Percentiles rank a stretch among this genome's conserved stretches.
phyloP scores from a whole-genome alignment of 2,113 vertebrate species.

The Dolichotis patagonum region DNA sequence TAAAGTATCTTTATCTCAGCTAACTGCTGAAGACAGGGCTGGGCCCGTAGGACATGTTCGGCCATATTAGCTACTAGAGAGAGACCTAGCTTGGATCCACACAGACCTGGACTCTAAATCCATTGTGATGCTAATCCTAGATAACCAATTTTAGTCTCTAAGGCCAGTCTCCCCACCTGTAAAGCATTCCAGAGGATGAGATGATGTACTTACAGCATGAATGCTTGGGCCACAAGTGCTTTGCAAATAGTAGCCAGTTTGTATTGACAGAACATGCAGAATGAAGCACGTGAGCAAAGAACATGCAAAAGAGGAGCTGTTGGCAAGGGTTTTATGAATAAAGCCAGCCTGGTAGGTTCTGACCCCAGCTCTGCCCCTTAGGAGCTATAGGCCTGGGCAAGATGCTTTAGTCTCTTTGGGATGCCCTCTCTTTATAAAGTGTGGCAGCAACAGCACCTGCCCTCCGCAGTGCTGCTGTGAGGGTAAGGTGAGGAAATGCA shows the following conservation, averaged over 20 bases:
- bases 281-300: not conserved
- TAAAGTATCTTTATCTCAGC: not conserved
- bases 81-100: not conserved
- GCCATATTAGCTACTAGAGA: not conserved
- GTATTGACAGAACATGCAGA: not conserved
- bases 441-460: not conserved
- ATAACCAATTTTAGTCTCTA: not conserved
- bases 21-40: not conserved
- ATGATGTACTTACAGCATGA: fast-evolving
- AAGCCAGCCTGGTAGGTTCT: not conserved
- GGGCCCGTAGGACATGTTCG: not conserved
- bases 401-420: not conserved
- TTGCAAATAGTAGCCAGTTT: not conserved
- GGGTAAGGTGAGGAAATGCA: not conserved
- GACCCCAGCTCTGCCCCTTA: not conserved
- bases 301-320: no score
- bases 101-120: not conserved
- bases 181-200: not conserved
- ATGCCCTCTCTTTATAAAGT: not conserved
- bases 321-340: not conserved
- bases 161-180: not conserved
- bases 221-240: not conserved
- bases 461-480: not conserved
- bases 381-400: not conserved
- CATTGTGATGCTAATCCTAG: not conserved